A percentile compares a stretch with the other conserved stretches of the same genome.
These are phyloP conservation scores for Chironomus tentans DNA, from an alignment of 2,888 invertebrate genomes.

Conservation along the genomic window DNA sequence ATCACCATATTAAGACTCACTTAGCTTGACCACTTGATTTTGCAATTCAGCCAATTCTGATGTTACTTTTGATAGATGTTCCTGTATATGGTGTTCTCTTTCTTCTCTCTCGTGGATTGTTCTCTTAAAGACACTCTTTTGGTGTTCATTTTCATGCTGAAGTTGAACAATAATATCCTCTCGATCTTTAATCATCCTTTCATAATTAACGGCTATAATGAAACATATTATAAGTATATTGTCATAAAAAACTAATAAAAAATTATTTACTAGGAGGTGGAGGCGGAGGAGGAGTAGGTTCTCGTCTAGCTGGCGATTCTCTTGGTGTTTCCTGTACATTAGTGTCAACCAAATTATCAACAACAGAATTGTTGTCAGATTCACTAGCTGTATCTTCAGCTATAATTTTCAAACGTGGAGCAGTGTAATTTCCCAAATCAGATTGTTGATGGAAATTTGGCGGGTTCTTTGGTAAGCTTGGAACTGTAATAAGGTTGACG, in stretches of 20 bases:
- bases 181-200: conserved; percentile 46
- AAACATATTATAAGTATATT: not conserved
- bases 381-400: conserved; percentile 45
- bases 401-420: conserved; percentile 83
- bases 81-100: conserved; percentile 30
- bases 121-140: conserved; percentile 43
- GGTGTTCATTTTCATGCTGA: conserved; percentile 59
- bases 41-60: conserved; percentile 35
- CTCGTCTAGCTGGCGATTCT: conserved; percentile 35
- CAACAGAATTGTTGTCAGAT: conserved; percentile 38
- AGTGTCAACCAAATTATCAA: conserved; percentile 39
- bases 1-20: conserved; percentile 16
- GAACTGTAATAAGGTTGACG: conserved; percentile 87
- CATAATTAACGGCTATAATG: conserved; percentile 30
- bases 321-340: conserved; percentile 31
- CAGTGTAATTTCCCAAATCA: conserved; percentile 86
- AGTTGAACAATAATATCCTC: conserved; percentile 73
- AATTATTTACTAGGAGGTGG: conserved; percentile 34
- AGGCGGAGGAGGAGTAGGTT: conserved; percentile 41
- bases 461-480: conserved; percentile 82
- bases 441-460: conserved; percentile 89
- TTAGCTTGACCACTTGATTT: conserved; percentile 35
- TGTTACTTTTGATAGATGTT: conserved; percentile 34
- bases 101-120: conserved; percentile 27
- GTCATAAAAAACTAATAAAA: not conserved